Percentiles rank a stretch among this genome's conserved stretches.
Conservation (phyloP, 2,888 invertebrate species). For the Cistogaster globosa region DNA sequence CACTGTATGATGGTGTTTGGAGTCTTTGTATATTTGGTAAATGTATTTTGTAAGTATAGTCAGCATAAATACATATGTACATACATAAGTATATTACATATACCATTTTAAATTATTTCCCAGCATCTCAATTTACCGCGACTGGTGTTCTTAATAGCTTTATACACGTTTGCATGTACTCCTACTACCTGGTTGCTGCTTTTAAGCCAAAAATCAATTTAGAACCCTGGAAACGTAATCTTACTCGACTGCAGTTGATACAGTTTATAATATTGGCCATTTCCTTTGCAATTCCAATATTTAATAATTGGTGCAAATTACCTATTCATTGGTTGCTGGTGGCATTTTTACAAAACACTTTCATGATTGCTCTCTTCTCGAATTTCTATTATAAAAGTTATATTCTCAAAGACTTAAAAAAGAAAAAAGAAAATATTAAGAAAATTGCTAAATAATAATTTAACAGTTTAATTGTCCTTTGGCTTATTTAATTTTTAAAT, state of each 20-base stretch:
- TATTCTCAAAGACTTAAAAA: slow-evolving; percentile 46
- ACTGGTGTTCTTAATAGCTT: slow-evolving; percentile 88
- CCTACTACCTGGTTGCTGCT: slow-evolving; percentile 88
- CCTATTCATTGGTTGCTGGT: slow-evolving; percentile 39
- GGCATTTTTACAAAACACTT: slow-evolving; percentile 71
- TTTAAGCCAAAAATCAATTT: slow-evolving; percentile 85
- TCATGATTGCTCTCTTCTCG: slow-evolving; percentile 75
- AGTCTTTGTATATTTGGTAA: slow-evolving; percentile 85
- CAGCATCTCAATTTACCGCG: slow-evolving; percentile 87
- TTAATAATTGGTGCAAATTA: slow-evolving; percentile 72
- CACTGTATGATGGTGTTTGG: slow-evolving; percentile 89
- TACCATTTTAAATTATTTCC: not conserved
- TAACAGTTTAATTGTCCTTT: too few relatives aligned
- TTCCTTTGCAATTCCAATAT: slow-evolving; percentile 83
- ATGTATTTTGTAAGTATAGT: slow-evolving; percentile 83
- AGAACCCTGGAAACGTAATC: slow-evolving; percentile 90
- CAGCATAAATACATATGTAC: not conserved
- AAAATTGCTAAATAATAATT: not conserved
- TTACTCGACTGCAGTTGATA: slow-evolving; percentile 91
- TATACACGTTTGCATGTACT: slow-evolving; percentile 92
- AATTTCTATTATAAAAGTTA: slow-evolving; percentile 77
- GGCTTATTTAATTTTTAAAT: too few relatives aligned
- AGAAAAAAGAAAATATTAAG: not conserved
- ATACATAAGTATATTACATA: too few relatives aligned
- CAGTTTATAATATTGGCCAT: slow-evolving; percentile 86